Evolutionary conservation across 1,140 invertebrate genomes (phyloP), one percentile per base, ranked within the genome.

Genomic region (Episyrphus balteatus): DNA sequence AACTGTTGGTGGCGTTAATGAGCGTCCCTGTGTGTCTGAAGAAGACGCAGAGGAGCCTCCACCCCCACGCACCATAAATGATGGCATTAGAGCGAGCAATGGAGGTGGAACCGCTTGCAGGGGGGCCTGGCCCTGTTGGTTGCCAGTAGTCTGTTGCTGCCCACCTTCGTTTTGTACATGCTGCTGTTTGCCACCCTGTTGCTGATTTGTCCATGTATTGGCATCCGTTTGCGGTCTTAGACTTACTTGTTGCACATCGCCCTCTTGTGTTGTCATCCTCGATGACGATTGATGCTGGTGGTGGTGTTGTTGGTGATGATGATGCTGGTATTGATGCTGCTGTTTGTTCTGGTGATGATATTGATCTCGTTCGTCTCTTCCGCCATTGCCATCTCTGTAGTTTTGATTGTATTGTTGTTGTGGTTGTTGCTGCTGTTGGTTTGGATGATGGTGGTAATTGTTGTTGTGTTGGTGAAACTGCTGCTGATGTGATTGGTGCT

Each of bases 101-200:
- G 66, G 66, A 34, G 64, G 71, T 52, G 68, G 75, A 54, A 76
- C 69, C 60, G 73, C 71, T 30, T 56, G 52, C 26, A 53, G 57
- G 63, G 56, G 63, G 71, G 66, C 61, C 71, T 58, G 64, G 63
- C 53, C 66, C 67, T 66, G 70, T 67, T 69, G 71, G 68, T 62
- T 66, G 51, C 55, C 47, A 6, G 53, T 66, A 58, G 62, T 62
- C 52, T 71, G 59, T 49, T 53, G 61, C 57, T 61, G 61, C 48
- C 51, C 66, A 61, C 62, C 66, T 53, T 67, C 63, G 51, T 59
- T 62, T 32, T 63, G 62, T 50, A 66, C 59, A 45, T 47, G 26
- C 19, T 31, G 26, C 21, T 26, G 21, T 8, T 19, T 41, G 18
- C 43, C 44, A 26, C 45, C 15, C 46, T 66, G 64, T 44, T 67